Evolutionary conservation across 2,113 vertebrate genomes (phyloP).

Genomic region (Pongo abelii): DNA sequence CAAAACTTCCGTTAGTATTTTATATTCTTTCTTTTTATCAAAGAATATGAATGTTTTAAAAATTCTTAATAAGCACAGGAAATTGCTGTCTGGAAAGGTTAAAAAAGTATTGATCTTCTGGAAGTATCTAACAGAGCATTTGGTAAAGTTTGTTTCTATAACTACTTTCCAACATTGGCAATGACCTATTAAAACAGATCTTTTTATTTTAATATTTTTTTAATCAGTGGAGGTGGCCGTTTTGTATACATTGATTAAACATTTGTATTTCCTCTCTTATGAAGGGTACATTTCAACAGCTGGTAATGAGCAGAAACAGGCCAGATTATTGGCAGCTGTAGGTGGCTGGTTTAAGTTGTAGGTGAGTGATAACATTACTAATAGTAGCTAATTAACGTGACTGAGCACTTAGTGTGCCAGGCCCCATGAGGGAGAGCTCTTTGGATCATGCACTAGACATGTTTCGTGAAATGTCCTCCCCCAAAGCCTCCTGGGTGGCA

Average conservation of each 20-base stretch:
- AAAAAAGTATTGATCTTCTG: background rate
- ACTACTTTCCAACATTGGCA: background rate
- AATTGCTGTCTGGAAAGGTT: background rate
- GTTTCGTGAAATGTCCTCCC: background rate
- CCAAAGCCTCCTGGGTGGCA: background rate
- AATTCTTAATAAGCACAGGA: background rate
- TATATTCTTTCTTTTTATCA: background rate
- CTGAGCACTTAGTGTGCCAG: background rate
- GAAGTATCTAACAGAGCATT: background rate
- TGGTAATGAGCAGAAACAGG: background rate
- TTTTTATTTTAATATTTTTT: background rate
- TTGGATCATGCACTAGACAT: fast-evolving
- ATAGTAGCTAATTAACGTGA: background rate
- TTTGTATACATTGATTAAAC: background rate
- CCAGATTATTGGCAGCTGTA: no score
- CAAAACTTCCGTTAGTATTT: background rate
- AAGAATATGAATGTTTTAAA: background rate
- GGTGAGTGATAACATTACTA: background rate
- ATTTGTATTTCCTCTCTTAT: background rate
- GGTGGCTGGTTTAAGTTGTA: background rate
- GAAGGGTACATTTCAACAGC: background rate
- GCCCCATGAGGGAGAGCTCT: background rate
- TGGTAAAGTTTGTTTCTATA: background rate
- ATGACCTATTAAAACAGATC: no score
- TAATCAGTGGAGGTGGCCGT: background rate